A percentile compares a stretch with the other conserved stretches of the same genome.
Evolutionary conservation across 2,888 invertebrate species (phyloP).

Genomic region (Nephrotoma appendiculata): DNA sequence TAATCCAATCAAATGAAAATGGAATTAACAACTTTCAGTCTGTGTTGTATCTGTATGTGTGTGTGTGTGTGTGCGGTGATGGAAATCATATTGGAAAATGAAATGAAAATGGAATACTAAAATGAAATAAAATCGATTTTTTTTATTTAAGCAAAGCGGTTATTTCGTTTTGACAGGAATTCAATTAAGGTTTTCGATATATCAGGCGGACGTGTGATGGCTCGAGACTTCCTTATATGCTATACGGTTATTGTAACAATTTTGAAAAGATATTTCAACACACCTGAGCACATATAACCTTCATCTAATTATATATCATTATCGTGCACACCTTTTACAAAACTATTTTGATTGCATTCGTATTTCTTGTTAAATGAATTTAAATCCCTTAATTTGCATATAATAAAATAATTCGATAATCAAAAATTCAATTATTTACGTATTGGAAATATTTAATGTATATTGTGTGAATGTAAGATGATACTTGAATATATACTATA

Average conservation of each 20-base stretch:
- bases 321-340: not conserved
- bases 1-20: not conserved
- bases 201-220: not conserved
- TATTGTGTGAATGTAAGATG: not conserved
- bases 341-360: not conserved
- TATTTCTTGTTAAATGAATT: not conserved
- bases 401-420: not conserved
- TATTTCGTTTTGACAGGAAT: not conserved
- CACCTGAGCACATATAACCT: not conserved
- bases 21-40: not conserved
- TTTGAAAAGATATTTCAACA: too few species aligned
- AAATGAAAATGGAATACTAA: not conserved
- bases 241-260: too few species aligned
- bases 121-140: not conserved
- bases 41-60: not conserved
- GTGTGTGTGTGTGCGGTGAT: not conserved
- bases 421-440: not conserved
- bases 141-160: not conserved
- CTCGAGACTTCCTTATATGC: not conserved
- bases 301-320: not conserved
- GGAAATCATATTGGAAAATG: not conserved
- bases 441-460: not conserved
- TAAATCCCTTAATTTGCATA: not conserved
- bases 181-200: not conserved
- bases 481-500: not conserved